phyloP scores from a whole-genome alignment of 2,888 invertebrate species.

The Amiota communis region DNA sequence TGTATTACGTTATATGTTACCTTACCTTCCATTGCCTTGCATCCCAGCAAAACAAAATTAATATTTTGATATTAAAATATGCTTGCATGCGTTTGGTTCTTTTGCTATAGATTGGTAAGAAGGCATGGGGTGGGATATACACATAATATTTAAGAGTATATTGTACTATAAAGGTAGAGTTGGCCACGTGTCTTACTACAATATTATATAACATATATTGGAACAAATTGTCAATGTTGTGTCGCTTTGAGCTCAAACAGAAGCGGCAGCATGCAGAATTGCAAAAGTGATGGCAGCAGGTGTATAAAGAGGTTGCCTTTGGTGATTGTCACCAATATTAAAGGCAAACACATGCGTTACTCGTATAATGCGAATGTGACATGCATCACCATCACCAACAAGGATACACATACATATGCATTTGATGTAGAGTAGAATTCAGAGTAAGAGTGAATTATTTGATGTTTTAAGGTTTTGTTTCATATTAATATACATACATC shows the following conservation, averaged over 20 bases:
- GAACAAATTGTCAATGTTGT: slow-evolving; percentile 12
- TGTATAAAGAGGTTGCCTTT: slow-evolving; percentile 41
- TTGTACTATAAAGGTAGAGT: no score
- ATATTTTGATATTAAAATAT: slow-evolving; percentile 28
- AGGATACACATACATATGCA: no score
- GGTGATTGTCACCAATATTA: slow-evolving; percentile 60
- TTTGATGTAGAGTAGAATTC: no score
- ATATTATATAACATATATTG: neutral
- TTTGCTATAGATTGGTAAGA: neutral
- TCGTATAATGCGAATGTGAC: slow-evolving; percentile 4
- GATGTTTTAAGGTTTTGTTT: no score
- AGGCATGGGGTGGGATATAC: neutral
- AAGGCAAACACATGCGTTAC: slow-evolving; percentile 44
- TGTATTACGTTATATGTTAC: no score
- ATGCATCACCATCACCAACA: neutral
- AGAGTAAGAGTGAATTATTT: no score
- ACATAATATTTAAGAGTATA: no score
- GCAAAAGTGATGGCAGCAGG: neutral
- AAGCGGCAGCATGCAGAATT: neutral
- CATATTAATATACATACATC: no score
- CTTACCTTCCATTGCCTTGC: no score
- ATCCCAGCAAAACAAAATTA: neutral
- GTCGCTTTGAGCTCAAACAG: neutral
- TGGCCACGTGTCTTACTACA: neutral
- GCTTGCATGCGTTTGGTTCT: slow-evolving; percentile 6